These are phyloP conservation scores for Rhinophrynus dorsalis DNA, from an alignment of 2,797 vertebrate species.

Conservation along the genomic window DNA sequence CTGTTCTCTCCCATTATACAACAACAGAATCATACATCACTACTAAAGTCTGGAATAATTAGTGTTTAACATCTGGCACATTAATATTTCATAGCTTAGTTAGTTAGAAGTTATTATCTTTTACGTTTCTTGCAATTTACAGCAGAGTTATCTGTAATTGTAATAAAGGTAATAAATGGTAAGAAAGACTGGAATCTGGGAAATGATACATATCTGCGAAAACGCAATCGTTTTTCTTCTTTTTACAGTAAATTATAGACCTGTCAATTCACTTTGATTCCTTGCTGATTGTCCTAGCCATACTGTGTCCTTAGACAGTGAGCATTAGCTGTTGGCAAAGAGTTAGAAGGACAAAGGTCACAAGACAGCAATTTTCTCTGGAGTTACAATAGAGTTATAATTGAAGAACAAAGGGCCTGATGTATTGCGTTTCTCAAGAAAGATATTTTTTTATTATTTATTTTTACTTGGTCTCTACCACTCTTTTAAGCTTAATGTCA, in stretches of 20 bases:
- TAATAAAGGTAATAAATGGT: conserved; percentile 19
- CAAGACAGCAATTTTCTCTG: not conserved
- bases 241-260: conserved; percentile 31
- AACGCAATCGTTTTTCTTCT: not conserved
- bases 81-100: conserved; percentile 45
- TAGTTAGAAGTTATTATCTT: conserved; percentile 45
- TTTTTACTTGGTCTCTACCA: too few relatives aligned
- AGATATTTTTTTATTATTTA: too few relatives aligned
- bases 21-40: conserved; percentile 23
- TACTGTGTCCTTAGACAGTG: not conserved
- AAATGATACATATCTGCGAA: conserved; percentile 17
- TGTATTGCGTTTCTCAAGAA: not conserved
- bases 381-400: not conserved
- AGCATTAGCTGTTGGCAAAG: conserved; percentile 4
- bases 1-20: conserved; percentile 19
- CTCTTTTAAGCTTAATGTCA: too few relatives aligned
- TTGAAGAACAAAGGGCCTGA: not conserved
- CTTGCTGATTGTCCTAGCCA: not conserved
- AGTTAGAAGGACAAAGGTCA: conserved; percentile 5
- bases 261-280: not conserved
- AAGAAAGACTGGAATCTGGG: conserved; percentile 5
- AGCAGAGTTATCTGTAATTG: conserved; percentile 37
- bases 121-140: conserved; percentile 37
- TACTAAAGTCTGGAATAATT: conserved; percentile 27
- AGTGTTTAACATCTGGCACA: conserved; percentile 46